Evolutionary conservation across 1,140 invertebrate species (phyloP).

Genomic region (Drosophila ficusphila): DNA sequence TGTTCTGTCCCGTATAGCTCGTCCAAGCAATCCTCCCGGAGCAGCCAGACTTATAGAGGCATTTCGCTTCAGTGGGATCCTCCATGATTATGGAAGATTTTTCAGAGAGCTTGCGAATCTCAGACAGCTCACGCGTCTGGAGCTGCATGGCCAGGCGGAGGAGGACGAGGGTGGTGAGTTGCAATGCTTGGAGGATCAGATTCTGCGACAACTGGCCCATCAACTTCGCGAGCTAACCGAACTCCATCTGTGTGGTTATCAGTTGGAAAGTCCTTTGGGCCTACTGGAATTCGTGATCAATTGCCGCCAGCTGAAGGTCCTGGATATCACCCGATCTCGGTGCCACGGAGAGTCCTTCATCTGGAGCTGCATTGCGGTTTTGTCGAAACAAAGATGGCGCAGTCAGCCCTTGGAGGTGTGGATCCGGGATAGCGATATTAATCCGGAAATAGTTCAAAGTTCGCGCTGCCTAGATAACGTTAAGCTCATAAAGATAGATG

Average conservation of each 20-base stretch:
- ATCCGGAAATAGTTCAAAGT: slow-evolving; percentile 38
- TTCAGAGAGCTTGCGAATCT: slow-evolving; percentile 63
- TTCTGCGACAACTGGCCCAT: slow-evolving; percentile 37
- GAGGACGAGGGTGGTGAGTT: slow-evolving; percentile 29
- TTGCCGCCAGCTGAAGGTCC: slow-evolving; percentile 54
- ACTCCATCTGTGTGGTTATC: slow-evolving; percentile 65
- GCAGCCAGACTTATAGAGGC: slow-evolving; percentile 49
- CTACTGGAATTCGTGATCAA: slow-evolving; percentile 56
- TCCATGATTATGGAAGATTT: slow-evolving; percentile 67
- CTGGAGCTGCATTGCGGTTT: slow-evolving; percentile 45
- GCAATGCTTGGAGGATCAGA: slow-evolving; percentile 60
- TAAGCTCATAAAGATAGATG: slow-evolving; percentile 53
- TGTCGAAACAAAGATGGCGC: slow-evolving; percentile 67
- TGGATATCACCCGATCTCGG: slow-evolving; percentile 45
- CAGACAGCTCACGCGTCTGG: slow-evolving; percentile 39
- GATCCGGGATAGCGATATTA: slow-evolving; percentile 64
- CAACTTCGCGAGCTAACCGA: slow-evolving; percentile 52
- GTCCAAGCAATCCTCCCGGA: slow-evolving; percentile 22
- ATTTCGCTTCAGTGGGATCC: slow-evolving; percentile 60
- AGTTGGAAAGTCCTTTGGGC: slow-evolving; percentile 59
- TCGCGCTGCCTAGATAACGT: slow-evolving; percentile 46
- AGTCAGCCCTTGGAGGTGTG: slow-evolving; percentile 56
- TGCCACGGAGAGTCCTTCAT: slow-evolving; percentile 60
- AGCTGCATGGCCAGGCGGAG: slow-evolving; percentile 41
- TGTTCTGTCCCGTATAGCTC: slow-evolving; percentile 61